Percentiles rank a stretch among this genome's conserved stretches.
phyloP scores from a whole-genome alignment of 2,113 vertebrate species.

The Mola mola region DNA sequence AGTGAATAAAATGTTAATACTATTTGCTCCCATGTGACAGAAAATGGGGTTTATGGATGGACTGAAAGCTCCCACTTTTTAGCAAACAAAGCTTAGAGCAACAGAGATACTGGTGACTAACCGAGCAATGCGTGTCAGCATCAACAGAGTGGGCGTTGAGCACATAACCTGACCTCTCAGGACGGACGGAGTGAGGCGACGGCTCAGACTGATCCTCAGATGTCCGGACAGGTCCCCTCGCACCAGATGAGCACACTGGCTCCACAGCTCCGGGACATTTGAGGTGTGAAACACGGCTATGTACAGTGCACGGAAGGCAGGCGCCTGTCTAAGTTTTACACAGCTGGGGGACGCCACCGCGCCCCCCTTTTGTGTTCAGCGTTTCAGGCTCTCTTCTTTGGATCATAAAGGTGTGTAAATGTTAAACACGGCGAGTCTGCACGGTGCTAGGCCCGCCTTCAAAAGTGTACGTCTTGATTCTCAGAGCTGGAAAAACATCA shows the following conservation, averaged over 20 bases:
- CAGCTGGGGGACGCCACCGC: conserved; percentile 36
- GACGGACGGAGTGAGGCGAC: conserved; percentile 26
- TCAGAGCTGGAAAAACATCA: conserved; percentile 42
- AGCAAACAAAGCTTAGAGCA: conserved; percentile 22
- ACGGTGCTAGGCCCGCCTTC: conserved; percentile 14
- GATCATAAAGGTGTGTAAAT: conserved; percentile 58
- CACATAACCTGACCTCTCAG: conserved; percentile 36
- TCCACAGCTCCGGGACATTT: conserved; percentile 32
- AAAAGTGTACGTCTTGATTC: conserved; percentile 7
- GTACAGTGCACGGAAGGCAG: conserved; percentile 69
- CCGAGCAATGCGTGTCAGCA: conserved; percentile 27
- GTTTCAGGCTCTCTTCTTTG: conserved; percentile 75
- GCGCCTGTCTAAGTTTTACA: conserved; percentile 47
- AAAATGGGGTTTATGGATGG: conserved; percentile 15
- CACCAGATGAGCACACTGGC: conserved; percentile 43
- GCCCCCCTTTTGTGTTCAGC: conserved; percentile 34
- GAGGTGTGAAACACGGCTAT: conserved; percentile 65
- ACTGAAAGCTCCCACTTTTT: conserved; percentile 30
- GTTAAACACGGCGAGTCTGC: conserved; percentile 45
- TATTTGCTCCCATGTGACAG: not conserved
- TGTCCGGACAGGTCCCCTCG: conserved; percentile 60
- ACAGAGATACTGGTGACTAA: conserved; percentile 29
- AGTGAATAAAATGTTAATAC: conserved; percentile 12
- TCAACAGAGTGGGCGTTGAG: conserved; percentile 15
- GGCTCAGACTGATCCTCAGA: conserved; percentile 63